Conservation (phyloP, 2,113 vertebrate species). For the Grantiella picta region DNA sequence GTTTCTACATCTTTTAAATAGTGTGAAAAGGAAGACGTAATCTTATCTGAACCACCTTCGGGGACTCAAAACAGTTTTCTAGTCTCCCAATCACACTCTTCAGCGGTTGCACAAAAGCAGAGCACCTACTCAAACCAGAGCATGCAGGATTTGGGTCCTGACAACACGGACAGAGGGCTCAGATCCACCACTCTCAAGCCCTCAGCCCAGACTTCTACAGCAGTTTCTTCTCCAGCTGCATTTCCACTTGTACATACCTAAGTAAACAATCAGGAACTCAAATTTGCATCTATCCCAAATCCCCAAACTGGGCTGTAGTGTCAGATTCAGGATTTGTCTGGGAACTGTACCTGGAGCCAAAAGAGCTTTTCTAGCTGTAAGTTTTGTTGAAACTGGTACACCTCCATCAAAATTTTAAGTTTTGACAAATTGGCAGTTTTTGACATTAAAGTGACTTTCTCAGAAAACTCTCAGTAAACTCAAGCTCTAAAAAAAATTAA, state of each 20-base stretch:
- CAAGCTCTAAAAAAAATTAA: neutral
- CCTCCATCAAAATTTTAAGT: neutral
- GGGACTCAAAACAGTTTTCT: neutral
- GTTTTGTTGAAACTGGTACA: neutral
- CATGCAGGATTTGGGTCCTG: rapidly evolving
- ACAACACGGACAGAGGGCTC: neutral
- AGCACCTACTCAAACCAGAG: neutral
- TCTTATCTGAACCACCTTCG: neutral
- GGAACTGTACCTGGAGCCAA: neutral
- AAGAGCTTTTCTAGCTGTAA: neutral
- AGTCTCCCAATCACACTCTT: neutral
- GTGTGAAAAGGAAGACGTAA: neutral
- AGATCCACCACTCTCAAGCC: neutral
- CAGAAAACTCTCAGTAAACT: neutral
- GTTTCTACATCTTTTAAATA: neutral
- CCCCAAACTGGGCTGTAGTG: neutral
- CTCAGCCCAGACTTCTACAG: neutral
- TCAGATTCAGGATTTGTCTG: neutral
- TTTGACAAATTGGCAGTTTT: neutral
- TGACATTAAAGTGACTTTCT: neutral
- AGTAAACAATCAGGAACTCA: neutral
- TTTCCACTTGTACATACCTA: neutral
- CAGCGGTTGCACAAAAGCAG: neutral
- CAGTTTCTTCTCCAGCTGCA: neutral
- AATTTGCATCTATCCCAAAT: neutral